Conservation (phyloP, 2,113 vertebrate species). For the Odontesthes bonariensis region DNA sequence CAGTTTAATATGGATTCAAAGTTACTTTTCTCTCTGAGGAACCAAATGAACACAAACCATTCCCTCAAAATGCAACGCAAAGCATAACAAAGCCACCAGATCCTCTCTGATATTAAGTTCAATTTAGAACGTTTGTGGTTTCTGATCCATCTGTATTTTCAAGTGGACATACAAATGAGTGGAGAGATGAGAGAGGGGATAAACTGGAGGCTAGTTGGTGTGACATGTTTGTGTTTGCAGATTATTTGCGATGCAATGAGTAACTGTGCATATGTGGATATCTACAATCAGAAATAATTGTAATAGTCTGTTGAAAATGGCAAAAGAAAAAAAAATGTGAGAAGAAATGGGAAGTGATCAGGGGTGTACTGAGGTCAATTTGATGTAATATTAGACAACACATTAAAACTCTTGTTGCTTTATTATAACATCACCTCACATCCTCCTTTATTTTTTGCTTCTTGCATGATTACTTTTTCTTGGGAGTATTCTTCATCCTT, state of each 20-base stretch:
- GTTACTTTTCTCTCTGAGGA: no score
- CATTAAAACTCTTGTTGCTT: no score
- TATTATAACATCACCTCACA: background rate
- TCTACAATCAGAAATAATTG: background rate
- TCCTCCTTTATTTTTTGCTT: background rate
- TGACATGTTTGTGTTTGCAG: no score
- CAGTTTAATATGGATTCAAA: no score
- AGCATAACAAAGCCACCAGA: background rate
- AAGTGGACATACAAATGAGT: background rate
- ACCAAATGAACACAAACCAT: no score
- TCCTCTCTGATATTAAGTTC: background rate
- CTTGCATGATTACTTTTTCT: background rate
- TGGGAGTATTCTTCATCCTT: background rate
- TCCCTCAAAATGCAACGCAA: no score
- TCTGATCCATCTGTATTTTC: background rate
- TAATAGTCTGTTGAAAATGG: background rate
- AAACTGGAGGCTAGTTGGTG: no score
- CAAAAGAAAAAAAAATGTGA: background rate
- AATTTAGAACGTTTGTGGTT: background rate
- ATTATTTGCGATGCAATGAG: no score
- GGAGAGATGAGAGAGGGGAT: no score
- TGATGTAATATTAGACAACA: no score
- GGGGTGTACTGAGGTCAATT: rapidly evolving
- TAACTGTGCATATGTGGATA: no score
- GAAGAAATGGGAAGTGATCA: background rate